phyloP scores from a whole-genome alignment of 92 coral and sea anemone genomes.

The Zoanthus gigantus region DNA sequence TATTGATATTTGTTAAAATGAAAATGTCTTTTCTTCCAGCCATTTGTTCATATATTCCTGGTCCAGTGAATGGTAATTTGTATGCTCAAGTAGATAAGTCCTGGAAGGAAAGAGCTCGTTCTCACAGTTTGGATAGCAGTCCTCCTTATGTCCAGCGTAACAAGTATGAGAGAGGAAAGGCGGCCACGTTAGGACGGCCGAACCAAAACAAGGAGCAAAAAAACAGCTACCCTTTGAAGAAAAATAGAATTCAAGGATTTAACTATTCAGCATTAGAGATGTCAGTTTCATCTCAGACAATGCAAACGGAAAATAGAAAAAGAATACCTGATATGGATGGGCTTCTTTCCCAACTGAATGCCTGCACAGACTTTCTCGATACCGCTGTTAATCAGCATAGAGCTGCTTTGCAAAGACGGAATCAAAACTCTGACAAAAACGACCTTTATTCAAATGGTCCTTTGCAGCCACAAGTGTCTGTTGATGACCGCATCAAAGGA shows the following conservation, averaged over 20 bases:
- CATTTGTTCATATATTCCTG: slow-evolving; percentile 77
- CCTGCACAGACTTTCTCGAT: slow-evolving; percentile 78
- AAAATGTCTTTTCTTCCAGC: slow-evolving; percentile 4
- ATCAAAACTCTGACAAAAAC: slow-evolving; percentile 17
- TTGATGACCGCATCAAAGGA: slow-evolving; percentile 33
- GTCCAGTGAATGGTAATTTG: slow-evolving; percentile 95
- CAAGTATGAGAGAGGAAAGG: slow-evolving; percentile 66
- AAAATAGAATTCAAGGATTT: slow-evolving; percentile 39
- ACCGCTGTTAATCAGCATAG: slow-evolving; percentile 65
- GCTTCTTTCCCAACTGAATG: slow-evolving; percentile 83
- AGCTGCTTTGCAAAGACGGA: slow-evolving; percentile 12
- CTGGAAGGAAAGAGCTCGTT: slow-evolving; percentile 85
- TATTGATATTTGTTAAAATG: neutral
- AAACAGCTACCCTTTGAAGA: slow-evolving; percentile 43
- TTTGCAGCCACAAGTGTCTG: slow-evolving; percentile 17
- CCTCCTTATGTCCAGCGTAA: slow-evolving; percentile 61
- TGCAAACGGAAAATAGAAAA: slow-evolving; percentile 65
- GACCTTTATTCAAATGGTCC: slow-evolving; percentile 29
- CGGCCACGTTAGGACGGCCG: slow-evolving; percentile 61
- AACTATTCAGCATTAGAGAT: slow-evolving; percentile 18
- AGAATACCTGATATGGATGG: slow-evolving; percentile 85
- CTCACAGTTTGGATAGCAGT: slow-evolving; percentile 79
- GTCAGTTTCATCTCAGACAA: slow-evolving; percentile 52
- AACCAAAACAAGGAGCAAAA: slow-evolving; percentile 45
- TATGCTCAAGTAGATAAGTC: slow-evolving; percentile 97